These are phyloP conservation scores for Steinernema hermaphroditum DNA, from an alignment of 2,888 invertebrate genomes.

Conservation along the genomic window DNA sequence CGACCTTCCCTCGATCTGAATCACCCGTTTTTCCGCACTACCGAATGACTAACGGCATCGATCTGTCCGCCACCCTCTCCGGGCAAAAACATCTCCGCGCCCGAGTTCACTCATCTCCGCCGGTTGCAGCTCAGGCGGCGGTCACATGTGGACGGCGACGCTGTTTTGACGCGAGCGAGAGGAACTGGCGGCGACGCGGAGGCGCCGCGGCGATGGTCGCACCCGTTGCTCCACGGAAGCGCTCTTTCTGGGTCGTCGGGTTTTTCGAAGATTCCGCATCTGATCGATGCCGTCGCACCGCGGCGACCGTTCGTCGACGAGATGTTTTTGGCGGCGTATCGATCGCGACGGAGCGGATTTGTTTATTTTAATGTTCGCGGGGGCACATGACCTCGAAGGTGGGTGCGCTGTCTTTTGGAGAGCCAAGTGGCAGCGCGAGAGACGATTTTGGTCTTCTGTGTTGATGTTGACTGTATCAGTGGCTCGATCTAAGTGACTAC, in stretches of 20 bases:
- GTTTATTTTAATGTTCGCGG: slow-evolving; percentile 9
- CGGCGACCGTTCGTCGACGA: background rate
- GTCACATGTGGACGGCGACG: slow-evolving; percentile 1
- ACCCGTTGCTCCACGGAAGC: background rate
- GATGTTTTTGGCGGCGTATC: slow-evolving; percentile 9
- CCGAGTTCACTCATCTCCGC: too few species aligned
- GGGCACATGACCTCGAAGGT: slow-evolving; percentile 9
- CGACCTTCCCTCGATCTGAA: too few species aligned
- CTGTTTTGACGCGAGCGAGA: slow-evolving; percentile 13
- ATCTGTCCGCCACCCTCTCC: too few species aligned
- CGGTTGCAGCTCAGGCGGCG: too few species aligned
- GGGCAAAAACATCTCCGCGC: too few species aligned
- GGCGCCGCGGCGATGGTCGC: background rate
- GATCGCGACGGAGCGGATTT: slow-evolving; percentile 11
- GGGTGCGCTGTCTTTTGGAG: background rate
- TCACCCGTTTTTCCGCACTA: too few species aligned
- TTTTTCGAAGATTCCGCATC: background rate
- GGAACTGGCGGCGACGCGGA: background rate
- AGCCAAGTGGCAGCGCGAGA: too few species aligned
- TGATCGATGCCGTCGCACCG: too few species aligned
- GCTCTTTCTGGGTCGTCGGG: slow-evolving; percentile 20
- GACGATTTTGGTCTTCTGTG: too few species aligned
- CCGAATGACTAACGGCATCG: too few species aligned
- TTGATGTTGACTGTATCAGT: too few species aligned
- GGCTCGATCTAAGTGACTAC: too few species aligned